A percentile compares a stretch with the other conserved stretches of the same genome.
Conservation (phyloP, 2,797 vertebrate genomes). For the Semaprochilodus insignis region DNA sequence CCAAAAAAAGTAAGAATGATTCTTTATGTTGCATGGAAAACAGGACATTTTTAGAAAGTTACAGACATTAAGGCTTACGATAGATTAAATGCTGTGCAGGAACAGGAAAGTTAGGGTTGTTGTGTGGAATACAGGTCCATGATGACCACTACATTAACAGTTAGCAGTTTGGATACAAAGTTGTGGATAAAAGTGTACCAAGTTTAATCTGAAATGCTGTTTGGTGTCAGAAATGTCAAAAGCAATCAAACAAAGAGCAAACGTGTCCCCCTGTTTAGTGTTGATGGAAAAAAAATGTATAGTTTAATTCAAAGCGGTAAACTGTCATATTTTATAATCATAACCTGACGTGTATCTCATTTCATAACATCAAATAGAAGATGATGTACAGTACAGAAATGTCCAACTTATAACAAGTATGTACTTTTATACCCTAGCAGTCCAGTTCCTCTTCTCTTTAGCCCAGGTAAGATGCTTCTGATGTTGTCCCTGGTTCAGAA, state of each 20-base stretch:
- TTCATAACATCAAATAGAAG: no score
- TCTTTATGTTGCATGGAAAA: not conserved
- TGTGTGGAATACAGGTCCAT: not conserved
- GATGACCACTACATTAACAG: not conserved
- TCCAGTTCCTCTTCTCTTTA: no score
- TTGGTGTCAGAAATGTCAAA: not conserved
- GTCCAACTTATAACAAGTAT: no score
- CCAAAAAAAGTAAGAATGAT: not conserved
- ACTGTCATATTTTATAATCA: no score
- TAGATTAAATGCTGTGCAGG: not conserved
- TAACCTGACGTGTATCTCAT: no score
- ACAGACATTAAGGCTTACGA: not conserved
- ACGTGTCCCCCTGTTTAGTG: no score
- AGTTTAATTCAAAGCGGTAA: no score
- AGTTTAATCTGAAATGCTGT: not conserved
- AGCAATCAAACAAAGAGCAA: not conserved
- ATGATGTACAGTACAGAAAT: no score
- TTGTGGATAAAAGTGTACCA: not conserved
- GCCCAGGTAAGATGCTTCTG: no score
- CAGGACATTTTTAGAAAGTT: not conserved
- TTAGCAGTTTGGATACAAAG: not conserved
- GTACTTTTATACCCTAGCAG: no score
- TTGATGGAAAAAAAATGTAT: no score
- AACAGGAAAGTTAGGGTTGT: not conserved
- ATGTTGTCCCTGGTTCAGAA: no score